Base-by-base conservation (phyloP, 2,888 invertebrate genomes). In the Dorcus hopei region DNA sequence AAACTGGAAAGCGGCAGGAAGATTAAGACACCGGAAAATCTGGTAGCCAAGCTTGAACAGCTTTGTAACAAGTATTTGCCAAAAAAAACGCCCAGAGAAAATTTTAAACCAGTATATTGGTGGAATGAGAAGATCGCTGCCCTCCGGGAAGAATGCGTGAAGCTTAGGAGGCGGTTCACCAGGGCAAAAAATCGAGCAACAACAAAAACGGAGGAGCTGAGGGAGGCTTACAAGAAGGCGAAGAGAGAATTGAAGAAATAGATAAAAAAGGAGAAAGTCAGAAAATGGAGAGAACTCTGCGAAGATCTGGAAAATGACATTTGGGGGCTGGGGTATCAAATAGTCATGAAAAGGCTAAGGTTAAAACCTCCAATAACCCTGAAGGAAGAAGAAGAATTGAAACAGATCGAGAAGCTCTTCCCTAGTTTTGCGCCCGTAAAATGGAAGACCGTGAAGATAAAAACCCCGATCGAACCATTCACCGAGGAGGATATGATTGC, bases 271-370 rank as follows among this genome's bases (percentile, higher is more conserved):
- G 23, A 9, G 9, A 50, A 54, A 38, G 48, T 23, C 5, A 9
- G 49, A 52, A 49, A 33, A 23, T 54, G 50, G 54, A 45, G 19
- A 14, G 14, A 42, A 38, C 9, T 54, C 1, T 33, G 45, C 49
- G 39, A 54, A 4, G 54, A 54, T 33, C 11, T 54, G 51, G 49
- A 54, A 5, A n/a, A 52, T 26, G 54, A 52, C 33, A 38, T 54
- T 3, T 54, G 49, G 54, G 54, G 49, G 1, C 16, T 16, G 11
- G 54, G 41, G 3, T 54, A 49, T 33, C 19, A 19, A 19, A 19
- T 19, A 3, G 19, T 3, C 19, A 19, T 19, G 19, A 19, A 19
- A 19, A 19, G 19, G 3, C 19, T 19, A 19, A 19, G 3, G 19
- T 3, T 19, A 19, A 3, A 19, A 19, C 19, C 19, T 2, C 19